Evolutionary conservation across 2,113 vertebrate species (phyloP), one percentile per base, ranked within the genome.

Genomic region (Orientallactaga bullata): DNA sequence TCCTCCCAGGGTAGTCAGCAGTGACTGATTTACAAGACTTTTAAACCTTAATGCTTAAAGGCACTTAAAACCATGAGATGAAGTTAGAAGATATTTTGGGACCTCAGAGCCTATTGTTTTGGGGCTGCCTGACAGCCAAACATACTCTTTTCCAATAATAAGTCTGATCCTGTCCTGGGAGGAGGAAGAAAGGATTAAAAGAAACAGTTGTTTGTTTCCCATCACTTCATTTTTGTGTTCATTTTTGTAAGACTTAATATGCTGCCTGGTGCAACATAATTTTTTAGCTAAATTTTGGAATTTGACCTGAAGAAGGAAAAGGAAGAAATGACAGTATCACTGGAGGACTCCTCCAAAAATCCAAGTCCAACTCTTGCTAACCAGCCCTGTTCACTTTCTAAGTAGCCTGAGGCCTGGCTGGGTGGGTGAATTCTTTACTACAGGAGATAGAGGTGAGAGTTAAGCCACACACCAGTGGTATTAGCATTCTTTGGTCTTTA

Each of bases 221-320:
- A 58, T 18, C 18, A 20, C 21, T 73, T 90, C 4, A 21, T 23
- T 80, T 90, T 80, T 77, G 23, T 32, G 1, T 20, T 77, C 42
- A 39, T 0, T 85, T 94, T 55, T 66, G 3, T 10, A 61, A 83
- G 37, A 76, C n/a, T 72, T 88, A 23, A 10, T 9, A 20, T 68
- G 9, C 74, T 88, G 18, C 26, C 69, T 30, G 30, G 24, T 35
- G 39, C n/a, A 32, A 66, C 18, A n/a, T 7, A 28, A 73, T 63
- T 84, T 92, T 94, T 32, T 13, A 68, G 21, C 30, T 58, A 60
- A 63, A 20, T 93, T 24, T 87, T 63, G 21, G 20, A 7, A 87
- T 93, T 78, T 89, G 87, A 58, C 28, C 39, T n/a, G 30, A 94
- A 39, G 63, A 73, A 18, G 39, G 39, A 51, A 58, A 78, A 77